Evolutionary conservation across 2,797 vertebrate species (phyloP).

Genomic region (Epinephelus coioides): DNA sequence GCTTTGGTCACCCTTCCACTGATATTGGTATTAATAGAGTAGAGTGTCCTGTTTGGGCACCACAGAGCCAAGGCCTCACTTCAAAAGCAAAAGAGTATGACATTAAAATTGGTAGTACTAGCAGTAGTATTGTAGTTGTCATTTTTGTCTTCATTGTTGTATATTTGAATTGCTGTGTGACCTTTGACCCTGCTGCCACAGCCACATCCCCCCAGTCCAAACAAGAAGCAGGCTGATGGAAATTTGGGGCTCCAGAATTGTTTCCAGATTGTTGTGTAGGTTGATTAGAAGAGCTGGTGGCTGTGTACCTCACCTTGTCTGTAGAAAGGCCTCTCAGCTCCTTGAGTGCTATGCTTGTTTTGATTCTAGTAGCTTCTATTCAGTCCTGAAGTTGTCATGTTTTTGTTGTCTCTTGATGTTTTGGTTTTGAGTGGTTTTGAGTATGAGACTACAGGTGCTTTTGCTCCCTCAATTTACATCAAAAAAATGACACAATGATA

Average conservation of each 20-base stretch:
- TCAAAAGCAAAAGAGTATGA: constrained; percentile 24
- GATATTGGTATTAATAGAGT: not conserved
- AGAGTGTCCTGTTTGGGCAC: constrained; percentile 25
- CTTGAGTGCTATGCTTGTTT: not conserved
- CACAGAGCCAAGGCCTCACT: constrained; percentile 48
- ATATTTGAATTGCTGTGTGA: constrained; percentile 82
- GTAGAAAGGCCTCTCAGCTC: not conserved
- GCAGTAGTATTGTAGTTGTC: constrained; percentile 11
- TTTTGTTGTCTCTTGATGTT: not conserved
- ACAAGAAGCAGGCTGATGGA: constrained; percentile 91
- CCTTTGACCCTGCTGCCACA: constrained; percentile 86
- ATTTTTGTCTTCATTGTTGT: constrained; percentile 48
- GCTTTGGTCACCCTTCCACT: not conserved
- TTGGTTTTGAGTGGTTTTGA: not conserved
- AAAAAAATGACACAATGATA: too few species aligned
- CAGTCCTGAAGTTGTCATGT: not conserved
- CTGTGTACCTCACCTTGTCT: constrained; percentile 51
- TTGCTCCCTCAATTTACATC: too few species aligned
- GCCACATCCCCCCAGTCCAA: constrained; percentile 84
- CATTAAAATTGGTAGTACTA: constrained; percentile 31
- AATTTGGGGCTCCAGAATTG: constrained; percentile 86
- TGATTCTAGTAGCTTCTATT: not conserved
- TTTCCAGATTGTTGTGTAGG: constrained; percentile 87
- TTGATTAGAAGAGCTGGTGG: constrained; percentile 23
- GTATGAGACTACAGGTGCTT: not conserved